Evolutionary conservation across 2,113 vertebrate genomes (phyloP), one percentile per base, ranked within the genome.

Genomic region (Candoia aspera): DNA sequence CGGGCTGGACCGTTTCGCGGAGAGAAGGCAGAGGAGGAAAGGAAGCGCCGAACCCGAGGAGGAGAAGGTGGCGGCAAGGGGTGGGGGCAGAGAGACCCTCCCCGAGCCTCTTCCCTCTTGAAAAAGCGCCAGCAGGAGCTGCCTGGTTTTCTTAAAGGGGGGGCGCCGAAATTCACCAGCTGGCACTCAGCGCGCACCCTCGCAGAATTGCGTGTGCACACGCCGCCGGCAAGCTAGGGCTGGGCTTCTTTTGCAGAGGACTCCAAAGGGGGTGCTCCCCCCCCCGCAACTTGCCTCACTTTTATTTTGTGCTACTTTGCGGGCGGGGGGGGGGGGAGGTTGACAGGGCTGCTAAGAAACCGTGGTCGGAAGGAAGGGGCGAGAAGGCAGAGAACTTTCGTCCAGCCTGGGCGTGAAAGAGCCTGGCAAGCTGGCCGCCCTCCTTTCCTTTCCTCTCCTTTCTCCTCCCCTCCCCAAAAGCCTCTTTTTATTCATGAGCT

Each of bases 401-500:
- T 97, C 96, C 96, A 96, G 96, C 95, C 95, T 97, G 96, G 97
- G 95, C 97, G 98, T 13, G 21, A 37, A 97, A 96, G 96, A 95
- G 97, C 96, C 96, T 97, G 98, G 98, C 98, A 98, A 98, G 98
- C 97, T 98, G 97, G 55, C 94, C 29, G 13, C 29, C 60, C 60
- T 11, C 24, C 3, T 29, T n/a, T 10, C 26, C 64, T 33, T 15
- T 33, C n/a, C n/a, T 73, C 33, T 8, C n/a, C n/a, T 10, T 9
- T 1, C n/a, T 29, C 13, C 13, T 0, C n/a, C 64, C 13, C 13
- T 0, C 42, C 26, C 1, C 21, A 42, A 42, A 42, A 89, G 93
- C 97, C 96, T 97, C 98, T 98, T 98, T 98, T 99, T 98, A 98
- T 98, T 98, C 98, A 96, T 97, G 97, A 96, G 96, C 83, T 6